phyloP scores from a whole-genome alignment of 64 coral and sea anemone species.

The Acropora yongei region DNA sequence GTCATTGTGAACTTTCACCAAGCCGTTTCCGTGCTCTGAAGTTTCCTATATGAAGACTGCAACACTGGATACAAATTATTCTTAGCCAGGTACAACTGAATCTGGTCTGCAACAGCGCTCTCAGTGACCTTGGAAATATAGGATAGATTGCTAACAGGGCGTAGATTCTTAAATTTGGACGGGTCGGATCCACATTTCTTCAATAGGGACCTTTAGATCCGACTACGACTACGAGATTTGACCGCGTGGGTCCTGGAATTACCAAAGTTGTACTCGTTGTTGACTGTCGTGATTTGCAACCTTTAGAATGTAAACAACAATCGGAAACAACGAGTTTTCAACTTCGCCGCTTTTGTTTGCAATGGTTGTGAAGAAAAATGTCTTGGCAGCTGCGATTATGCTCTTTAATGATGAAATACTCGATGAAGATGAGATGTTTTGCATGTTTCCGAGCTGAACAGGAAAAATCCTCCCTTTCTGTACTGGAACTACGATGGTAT shows the following conservation, averaged over 20 bases:
- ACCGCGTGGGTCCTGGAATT: not conserved
- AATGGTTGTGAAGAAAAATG: slow-evolving; percentile 41
- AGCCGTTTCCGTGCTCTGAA: not conserved
- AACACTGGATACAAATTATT: not conserved
- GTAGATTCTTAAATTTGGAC: not conserved
- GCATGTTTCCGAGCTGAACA: slow-evolving; percentile 6
- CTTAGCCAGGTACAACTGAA: not conserved
- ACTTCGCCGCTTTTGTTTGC: not conserved
- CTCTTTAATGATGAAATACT: slow-evolving; percentile 45
- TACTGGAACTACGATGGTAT: slow-evolving; percentile 50
- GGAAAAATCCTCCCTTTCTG: slow-evolving; percentile 22
- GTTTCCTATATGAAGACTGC: not conserved
- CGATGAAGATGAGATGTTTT: slow-evolving; percentile 60
- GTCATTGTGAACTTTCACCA: not conserved
- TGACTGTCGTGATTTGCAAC: slow-evolving; percentile 50
- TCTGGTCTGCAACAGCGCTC: not conserved
- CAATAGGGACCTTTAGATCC: not conserved
- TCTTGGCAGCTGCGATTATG: not conserved
- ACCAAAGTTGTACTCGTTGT: slow-evolving; percentile 25
- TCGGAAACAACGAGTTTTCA: not conserved
- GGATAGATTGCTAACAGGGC: slow-evolving; percentile 16
- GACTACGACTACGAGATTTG: not conserved
- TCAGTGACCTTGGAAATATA: not conserved
- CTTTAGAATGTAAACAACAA: slow-evolving; percentile 38
- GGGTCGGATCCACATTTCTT: not conserved